Evolutionary conservation across 1,140 invertebrate genomes (phyloP).

Genomic region (Palaemon carinicauda): DNA sequence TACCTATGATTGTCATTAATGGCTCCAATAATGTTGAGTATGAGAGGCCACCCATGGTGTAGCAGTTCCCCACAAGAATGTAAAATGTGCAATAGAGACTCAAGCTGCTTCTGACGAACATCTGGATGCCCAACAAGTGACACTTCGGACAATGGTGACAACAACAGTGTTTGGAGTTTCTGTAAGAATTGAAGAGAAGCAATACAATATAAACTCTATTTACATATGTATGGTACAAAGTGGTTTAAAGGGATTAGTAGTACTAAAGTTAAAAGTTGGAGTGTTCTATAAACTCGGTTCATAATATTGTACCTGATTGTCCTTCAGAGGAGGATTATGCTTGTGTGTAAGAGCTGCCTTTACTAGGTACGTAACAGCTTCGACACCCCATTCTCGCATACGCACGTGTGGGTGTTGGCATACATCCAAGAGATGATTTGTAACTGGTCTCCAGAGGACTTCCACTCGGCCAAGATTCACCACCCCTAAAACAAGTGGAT

Average conservation of each 20-base stretch:
- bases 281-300: not conserved
- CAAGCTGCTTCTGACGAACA: slow-evolving; percentile 92
- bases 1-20: slow-evolving; percentile 92
- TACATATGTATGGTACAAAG: not conserved
- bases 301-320: slow-evolving; percentile 76
- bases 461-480: slow-evolving; percentile 94
- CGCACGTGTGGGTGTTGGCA: slow-evolving; percentile 94
- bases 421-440: slow-evolving; percentile 93
- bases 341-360: slow-evolving; percentile 90
- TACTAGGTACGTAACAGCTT: slow-evolving; percentile 94
- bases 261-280: too few species aligned
- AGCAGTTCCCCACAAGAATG: slow-evolving; percentile 91
- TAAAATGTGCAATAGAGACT: slow-evolving; percentile 91
- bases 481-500: slow-evolving; percentile 64
- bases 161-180: slow-evolving; percentile 80
- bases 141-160: slow-evolving; percentile 89
- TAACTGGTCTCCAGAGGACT: slow-evolving; percentile 95
- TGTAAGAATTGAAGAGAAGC: slow-evolving; percentile 41
- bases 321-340: slow-evolving; percentile 82
- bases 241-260: not conserved
- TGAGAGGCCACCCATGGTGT: slow-evolving; percentile 91
- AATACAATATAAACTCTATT: slow-evolving; percentile 1
- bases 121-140: slow-evolving; percentile 89
- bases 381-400: slow-evolving; percentile 97
- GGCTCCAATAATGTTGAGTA: slow-evolving; percentile 93